Percentiles rank a stretch among this genome's conserved stretches.
Evolutionary conservation across 1,140 invertebrate species (phyloP).

Genomic region (Grapholita molesta): DNA sequence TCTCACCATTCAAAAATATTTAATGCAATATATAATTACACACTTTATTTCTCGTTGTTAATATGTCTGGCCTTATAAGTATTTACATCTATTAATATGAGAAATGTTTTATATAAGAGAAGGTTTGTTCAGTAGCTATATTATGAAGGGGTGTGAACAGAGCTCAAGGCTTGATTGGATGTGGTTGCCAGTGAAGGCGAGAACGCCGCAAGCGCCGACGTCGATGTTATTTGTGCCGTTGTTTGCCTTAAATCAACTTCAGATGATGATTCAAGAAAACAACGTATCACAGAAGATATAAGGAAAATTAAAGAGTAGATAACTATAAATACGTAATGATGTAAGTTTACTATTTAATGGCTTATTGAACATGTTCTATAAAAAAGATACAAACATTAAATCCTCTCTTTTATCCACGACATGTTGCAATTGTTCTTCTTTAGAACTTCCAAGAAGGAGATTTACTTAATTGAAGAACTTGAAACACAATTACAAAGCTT

Average conservation of each 20-base stretch:
- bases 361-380: too few species aligned
- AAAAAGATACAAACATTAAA: neutral
- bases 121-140: neutral
- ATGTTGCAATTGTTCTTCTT: neutral
- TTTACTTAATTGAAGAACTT: neutral
- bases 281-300: too few species aligned
- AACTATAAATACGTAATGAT: too few species aligned
- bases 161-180: neutral
- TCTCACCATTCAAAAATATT: too few species aligned
- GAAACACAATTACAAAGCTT: neutral
- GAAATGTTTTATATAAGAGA: too few species aligned
- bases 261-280: neutral
- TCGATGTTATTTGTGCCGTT: slow-evolving; percentile 32
- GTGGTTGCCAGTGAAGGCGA: neutral
- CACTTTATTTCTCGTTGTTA: too few species aligned
- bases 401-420: neutral
- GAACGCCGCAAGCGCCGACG: slow-evolving; percentile 22
- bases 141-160: neutral
- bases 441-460: neutral
- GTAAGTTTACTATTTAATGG: too few species aligned
- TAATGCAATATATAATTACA: too few species aligned
- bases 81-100: too few species aligned
- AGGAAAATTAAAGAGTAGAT: too few species aligned
- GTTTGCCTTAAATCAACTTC: neutral
- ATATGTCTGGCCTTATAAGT: too few species aligned